Conservation (phyloP, 2,797 vertebrate species). For the Ibycter americanus region DNA sequence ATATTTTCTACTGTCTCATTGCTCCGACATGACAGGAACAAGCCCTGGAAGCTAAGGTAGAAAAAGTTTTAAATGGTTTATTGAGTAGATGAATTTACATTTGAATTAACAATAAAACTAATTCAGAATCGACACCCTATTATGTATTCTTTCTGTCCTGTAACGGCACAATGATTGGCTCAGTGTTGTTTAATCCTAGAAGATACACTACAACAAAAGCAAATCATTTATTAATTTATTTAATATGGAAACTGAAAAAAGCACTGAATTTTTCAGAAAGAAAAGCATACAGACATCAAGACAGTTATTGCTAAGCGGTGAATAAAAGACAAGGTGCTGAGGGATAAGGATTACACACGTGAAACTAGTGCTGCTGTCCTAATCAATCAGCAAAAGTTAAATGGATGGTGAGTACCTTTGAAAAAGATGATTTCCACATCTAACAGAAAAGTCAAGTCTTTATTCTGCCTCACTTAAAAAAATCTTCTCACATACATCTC, state of each 20-base stretch:
- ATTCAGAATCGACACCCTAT: neutral
- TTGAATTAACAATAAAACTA: neutral
- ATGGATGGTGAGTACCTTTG: neutral
- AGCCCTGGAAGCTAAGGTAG: neutral
- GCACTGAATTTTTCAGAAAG: neutral
- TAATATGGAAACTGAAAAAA: neutral
- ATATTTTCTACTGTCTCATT: neutral
- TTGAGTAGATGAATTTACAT: neutral
- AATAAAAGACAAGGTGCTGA: neutral
- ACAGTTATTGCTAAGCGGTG: neutral
- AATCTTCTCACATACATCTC: neutral
- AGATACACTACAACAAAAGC: neutral
- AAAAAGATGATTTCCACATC: neutral
- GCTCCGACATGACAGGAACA: neutral
- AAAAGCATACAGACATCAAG: neutral
- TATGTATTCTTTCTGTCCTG: neutral
- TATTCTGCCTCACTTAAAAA: neutral
- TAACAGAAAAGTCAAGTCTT: neutral
- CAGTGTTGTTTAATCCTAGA: neutral
- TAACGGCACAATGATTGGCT: neutral
- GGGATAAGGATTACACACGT: neutral
- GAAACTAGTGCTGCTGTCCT: neutral
- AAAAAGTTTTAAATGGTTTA: neutral
- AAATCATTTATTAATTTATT: neutral
- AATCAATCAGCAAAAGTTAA: constrained; percentile 15